Evolutionary conservation across 1,140 invertebrate genomes (phyloP).

Genomic region (Ceratosolen solmsi): DNA sequence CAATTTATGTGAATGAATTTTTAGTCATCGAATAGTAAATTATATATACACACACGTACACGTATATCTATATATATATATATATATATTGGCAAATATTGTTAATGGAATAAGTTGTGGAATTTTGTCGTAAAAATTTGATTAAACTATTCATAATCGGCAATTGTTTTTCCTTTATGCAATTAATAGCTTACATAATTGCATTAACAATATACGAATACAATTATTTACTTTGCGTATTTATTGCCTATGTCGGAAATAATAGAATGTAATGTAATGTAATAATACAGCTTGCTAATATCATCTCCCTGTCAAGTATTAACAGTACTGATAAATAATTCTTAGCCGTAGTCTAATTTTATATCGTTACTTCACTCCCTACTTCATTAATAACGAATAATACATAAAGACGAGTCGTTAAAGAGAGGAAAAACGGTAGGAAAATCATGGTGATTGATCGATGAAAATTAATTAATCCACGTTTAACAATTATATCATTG

Average conservation of each 20-base stretch:
- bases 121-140: too few species aligned
- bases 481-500: constrained; percentile 33
- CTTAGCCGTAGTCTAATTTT: neutral
- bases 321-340: constrained; percentile 10
- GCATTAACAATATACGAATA: neutral
- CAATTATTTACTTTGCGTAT: neutral
- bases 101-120: too few species aligned
- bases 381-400: constrained; percentile 38
- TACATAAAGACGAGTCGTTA: constrained; percentile 33
- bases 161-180: neutral
- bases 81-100: too few species aligned
- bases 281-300: neutral
- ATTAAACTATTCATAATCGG: too few species aligned
- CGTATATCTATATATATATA: too few species aligned
- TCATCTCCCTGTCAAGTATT: constrained; percentile 1
- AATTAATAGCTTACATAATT: neutral
- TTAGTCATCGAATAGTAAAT: neutral
- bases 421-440: constrained; percentile 9
- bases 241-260: neutral
- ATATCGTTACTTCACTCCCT: constrained; percentile 7
- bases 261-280: neutral
- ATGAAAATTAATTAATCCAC: constrained; percentile 15
- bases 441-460: constrained; percentile 27
- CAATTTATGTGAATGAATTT: neutral
- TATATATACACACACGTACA: neutral